A percentile compares a stretch with the other conserved stretches of the same genome.
Conservation (phyloP, 2,888 invertebrate genomes). For the Fragum fragum region DNA sequence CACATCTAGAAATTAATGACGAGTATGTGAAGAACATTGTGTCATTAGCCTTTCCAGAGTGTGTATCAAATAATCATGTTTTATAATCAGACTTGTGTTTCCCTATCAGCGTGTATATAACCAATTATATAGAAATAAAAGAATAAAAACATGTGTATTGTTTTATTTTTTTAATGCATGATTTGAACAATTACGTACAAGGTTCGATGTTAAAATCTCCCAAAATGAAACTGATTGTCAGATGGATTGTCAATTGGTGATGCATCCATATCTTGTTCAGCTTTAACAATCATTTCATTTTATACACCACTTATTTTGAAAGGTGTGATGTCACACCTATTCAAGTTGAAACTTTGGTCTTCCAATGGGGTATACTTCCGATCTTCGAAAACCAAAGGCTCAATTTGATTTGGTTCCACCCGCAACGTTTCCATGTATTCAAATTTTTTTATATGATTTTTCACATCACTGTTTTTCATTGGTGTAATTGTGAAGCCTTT, state of each 20-base stretch:
- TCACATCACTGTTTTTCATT: background rate
- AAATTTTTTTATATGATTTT: background rate
- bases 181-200: background rate
- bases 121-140: background rate
- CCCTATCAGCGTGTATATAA: background rate
- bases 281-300: no score
- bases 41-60: constrained; percentile 31
- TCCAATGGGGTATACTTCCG: background rate
- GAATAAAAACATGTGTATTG: background rate
- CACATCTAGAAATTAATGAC: constrained; percentile 28
- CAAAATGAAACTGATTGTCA: constrained; percentile 1
- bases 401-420: background rate
- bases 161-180: constrained; percentile 4
- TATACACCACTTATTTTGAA: no score
- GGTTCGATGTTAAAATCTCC: constrained; percentile 4
- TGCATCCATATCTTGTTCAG: no score
- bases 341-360: constrained; percentile 3
- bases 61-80: constrained; percentile 26
- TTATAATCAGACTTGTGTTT: constrained; percentile 32
- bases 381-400: background rate
- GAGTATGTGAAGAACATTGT: constrained; percentile 25
- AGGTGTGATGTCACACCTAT: background rate
- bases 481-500: background rate
- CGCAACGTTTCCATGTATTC: background rate
- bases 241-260: no score